Percentiles rank a stretch among this genome's conserved stretches.
These are phyloP conservation scores for Holocentrus rufus DNA, from an alignment of 2,797 vertebrate genomes.

Conservation along the genomic window DNA sequence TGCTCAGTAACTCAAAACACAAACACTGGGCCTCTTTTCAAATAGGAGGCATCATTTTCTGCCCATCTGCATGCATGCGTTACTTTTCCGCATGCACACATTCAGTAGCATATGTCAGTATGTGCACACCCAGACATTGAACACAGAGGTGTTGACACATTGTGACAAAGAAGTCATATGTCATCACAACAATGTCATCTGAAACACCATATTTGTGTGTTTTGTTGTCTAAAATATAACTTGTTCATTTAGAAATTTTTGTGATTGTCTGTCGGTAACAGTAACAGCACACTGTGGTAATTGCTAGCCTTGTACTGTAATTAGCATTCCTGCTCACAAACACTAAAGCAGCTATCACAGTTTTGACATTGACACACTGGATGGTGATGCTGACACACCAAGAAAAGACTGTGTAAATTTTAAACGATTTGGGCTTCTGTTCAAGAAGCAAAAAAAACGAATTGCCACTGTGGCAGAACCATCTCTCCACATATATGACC, in stretches of 20 bases:
- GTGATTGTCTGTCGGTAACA: constrained; percentile 9
- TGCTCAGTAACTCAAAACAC: not conserved
- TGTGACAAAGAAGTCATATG: too few species aligned
- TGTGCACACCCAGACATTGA: not conserved
- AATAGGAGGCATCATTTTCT: not conserved
- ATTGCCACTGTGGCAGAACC: not conserved
- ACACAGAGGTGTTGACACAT: not conserved
- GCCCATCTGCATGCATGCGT: not conserved
- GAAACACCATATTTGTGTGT: too few species aligned
- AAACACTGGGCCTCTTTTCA: not conserved
- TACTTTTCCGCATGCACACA: not conserved
- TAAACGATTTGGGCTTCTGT: constrained; percentile 16
- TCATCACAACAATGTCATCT: not conserved
- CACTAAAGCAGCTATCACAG: constrained; percentile 13
- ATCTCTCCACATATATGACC: too few species aligned
- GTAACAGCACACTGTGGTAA: constrained; percentile 6
- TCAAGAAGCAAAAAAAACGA: not conserved
- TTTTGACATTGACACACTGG: constrained; percentile 26
- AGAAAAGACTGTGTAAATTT: not conserved
- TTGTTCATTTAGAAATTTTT: too few species aligned
- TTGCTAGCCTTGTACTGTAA: constrained; percentile 15
- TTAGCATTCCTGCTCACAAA: constrained; percentile 32
- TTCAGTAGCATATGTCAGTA: not conserved
- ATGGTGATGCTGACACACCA: constrained; percentile 4
- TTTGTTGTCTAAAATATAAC: too few species aligned